Percentiles rank a stretch among this genome's conserved stretches.
Evolutionary conservation across 2,797 vertebrate species (phyloP).

Genomic region (Microcaecilia unicolor): DNA sequence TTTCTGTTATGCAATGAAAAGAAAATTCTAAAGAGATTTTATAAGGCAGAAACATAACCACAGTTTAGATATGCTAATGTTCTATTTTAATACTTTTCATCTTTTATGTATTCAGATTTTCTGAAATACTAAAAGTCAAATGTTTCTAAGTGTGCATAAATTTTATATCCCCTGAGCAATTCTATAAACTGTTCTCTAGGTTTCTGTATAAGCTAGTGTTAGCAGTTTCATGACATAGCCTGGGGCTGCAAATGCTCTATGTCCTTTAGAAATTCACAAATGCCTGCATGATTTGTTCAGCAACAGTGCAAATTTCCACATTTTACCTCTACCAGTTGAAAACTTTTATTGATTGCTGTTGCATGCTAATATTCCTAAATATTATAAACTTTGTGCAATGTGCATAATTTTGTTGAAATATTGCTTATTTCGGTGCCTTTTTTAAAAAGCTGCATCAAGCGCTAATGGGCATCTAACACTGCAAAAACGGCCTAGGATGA

Average conservation of each 20-base stretch:
- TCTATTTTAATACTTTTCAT: constrained; percentile 38
- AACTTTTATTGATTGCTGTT: not conserved
- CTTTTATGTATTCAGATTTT: constrained; percentile 28
- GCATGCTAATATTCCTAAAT: not conserved
- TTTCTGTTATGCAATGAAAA: constrained; percentile 7
- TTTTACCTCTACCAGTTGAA: not conserved
- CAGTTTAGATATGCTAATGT: constrained; percentile 45
- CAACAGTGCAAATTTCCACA: not conserved
- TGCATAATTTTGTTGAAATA: not conserved
- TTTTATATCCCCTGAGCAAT: constrained; percentile 23
- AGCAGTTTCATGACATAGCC: constrained; percentile 37
- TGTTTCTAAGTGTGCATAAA: constrained; percentile 21
- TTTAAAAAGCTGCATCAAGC: too few relatives aligned
- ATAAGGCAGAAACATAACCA: constrained; percentile 26
- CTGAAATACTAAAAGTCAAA: constrained; percentile 37
- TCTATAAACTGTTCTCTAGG: constrained; percentile 32
- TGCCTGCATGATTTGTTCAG: constrained; percentile 17
- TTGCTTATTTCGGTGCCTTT: too few relatives aligned
- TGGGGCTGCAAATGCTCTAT: constrained; percentile 43
- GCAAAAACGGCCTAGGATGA: too few relatives aligned
- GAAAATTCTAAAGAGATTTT: too few relatives aligned
- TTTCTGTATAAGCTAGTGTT: constrained; percentile 27
- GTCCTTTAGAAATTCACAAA: constrained; percentile 40
- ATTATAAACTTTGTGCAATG: constrained; percentile 3
- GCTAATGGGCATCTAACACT: too few relatives aligned